These are phyloP conservation scores for Atta texana DNA, from an alignment of 1,140 invertebrate species.

Conservation along the genomic window DNA sequence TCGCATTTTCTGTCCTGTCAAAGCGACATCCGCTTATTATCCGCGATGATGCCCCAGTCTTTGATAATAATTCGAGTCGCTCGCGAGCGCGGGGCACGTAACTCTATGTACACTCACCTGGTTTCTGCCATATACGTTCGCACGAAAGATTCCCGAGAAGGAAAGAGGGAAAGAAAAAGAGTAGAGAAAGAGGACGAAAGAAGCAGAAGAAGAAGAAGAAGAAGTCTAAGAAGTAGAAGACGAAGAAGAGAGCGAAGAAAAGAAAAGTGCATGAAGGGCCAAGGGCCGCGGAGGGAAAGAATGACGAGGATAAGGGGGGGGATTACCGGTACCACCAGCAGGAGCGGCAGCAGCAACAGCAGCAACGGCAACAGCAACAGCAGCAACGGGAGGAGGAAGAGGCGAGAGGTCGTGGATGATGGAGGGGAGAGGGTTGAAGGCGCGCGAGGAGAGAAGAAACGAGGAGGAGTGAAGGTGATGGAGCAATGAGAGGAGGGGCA, in stretches of 20 bases:
- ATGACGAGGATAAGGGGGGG: constrained; percentile 24
- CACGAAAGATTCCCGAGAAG: constrained; percentile 38
- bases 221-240: constrained; percentile 24
- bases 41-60: constrained; percentile 70
- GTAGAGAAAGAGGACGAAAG: not conserved
- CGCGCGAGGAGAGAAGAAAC: constrained; percentile 66
- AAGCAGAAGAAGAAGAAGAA: constrained; percentile 29
- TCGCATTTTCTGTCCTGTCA: constrained; percentile 74
- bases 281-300: constrained; percentile 1
- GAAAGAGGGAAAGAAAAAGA: constrained; percentile 30
- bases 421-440: constrained; percentile 54
- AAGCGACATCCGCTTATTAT: constrained; percentile 79
- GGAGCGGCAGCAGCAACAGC: constrained; percentile 39
- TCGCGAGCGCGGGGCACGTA: constrained; percentile 66
- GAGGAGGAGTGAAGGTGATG: constrained; percentile 58
- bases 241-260: constrained; percentile 20
- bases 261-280: constrained; percentile 28
- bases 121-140: constrained; percentile 20
- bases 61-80: constrained; percentile 76
- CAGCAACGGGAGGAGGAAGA: constrained; percentile 49
- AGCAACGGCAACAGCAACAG: constrained; percentile 30
- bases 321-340: constrained; percentile 12
- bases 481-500: constrained; percentile 52
- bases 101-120: constrained; percentile 47
- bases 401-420: constrained; percentile 45